Base-by-base conservation (phyloP, 1,140 invertebrate species). In the Wiebesia pumilae region DNA sequence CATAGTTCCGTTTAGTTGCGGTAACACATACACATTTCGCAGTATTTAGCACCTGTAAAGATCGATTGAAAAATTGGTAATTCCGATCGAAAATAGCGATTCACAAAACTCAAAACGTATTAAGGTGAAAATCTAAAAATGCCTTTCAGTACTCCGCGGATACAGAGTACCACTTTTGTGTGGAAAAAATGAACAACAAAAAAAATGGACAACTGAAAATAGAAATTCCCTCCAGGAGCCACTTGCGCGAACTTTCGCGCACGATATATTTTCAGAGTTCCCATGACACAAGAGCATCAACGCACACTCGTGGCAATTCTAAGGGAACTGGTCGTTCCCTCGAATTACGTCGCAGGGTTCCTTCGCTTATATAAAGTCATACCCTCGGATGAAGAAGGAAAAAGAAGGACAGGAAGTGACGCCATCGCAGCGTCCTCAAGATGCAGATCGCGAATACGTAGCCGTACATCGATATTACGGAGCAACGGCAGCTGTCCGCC, bases 331-430 rank as follows among this genome's bases (percentile, higher is more conserved):
- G 9, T 6, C 67, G 35, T 71, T 35, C 51, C 77, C 24, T 58
- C 79, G 51, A 33, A 83, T 77, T 75, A 77, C 75, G 40, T 83
- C 71, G 71, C 0, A n/a, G 30, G 33, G 27, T 30, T 75, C 81
- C 10, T 67, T 35, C 30, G 81, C 51, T 83, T 83, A 38, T 47
- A 54, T 73, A 83, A 73, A 83, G 51, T 40, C 35, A n/a, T 78
- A 30, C 38, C 47, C n/a, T 33, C 12, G 21, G 21, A 12, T 0
- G 16, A 12, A 40, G 78, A 87, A 86, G 78, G 84, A 87, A 88
- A 83, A 88, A 88, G 87, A 88, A 88, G 87, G 87, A 91, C 93
- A 92, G 92, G 93, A 93, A 93, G 90, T 93, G 92, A 93, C 91
- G 92, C 92, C 91, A 93, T 88, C 77, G 88, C 38, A 75, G 43